Evolutionary conservation across 2,113 vertebrate genomes (phyloP).

Genomic region (Nannospalax galili): DNA sequence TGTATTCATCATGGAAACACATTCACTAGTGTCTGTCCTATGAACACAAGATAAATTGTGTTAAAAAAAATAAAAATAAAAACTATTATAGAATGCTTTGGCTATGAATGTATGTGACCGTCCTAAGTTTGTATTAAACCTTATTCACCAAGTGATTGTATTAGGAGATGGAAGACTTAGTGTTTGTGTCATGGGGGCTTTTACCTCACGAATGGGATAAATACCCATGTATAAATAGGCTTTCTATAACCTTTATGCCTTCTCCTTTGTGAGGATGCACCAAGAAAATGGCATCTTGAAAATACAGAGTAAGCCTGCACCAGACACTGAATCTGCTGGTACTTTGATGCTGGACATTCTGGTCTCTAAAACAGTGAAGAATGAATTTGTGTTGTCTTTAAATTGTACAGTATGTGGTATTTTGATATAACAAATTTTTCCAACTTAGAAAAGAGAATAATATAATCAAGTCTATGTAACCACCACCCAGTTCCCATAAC

Average conservation of each 20-base stretch:
- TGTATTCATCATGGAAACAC: neutral
- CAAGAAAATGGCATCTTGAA: neutral
- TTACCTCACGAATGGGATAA: neutral
- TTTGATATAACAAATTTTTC: conserved; percentile 38
- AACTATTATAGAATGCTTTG: neutral
- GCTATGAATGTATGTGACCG: neutral
- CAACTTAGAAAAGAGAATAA: neutral
- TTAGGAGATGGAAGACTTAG: neutral
- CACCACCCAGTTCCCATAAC: neutral
- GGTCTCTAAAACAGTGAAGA: neutral
- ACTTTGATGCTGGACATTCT: neutral
- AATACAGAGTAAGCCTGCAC: neutral
- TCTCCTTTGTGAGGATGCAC: neutral
- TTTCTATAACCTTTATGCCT: neutral
- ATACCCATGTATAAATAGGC: neutral
- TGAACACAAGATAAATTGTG: conserved; percentile 16
- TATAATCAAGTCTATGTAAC: neutral
- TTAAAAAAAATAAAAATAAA: neutral
- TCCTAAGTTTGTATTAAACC: neutral
- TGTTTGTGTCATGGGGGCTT: neutral
- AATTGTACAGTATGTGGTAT: neutral
- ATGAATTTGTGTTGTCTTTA: neutral
- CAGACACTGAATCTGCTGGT: neutral
- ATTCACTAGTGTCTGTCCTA: neutral
- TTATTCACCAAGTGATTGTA: neutral